A percentile compares a stretch with the other conserved stretches of the same genome.
These are phyloP conservation scores for Diachrysia chrysitis DNA, from an alignment of 2,888 invertebrate genomes.

Conservation along the genomic window DNA sequence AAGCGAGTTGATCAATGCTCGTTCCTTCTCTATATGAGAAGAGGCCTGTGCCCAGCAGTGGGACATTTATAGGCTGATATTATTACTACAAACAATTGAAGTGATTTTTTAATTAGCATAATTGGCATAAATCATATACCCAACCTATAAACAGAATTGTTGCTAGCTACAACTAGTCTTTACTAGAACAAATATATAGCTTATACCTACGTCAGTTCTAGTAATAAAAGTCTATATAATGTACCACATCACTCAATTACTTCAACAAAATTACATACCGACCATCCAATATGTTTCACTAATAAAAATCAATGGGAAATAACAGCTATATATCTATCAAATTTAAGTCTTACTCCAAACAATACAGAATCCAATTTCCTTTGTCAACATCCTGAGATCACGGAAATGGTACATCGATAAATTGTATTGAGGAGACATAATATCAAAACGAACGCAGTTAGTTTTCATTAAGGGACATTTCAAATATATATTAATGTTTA, in stretches of 20 bases:
- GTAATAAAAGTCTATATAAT: no score
- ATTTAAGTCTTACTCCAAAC: neutral
- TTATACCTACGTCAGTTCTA: neutral
- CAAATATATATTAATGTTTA: constrained; percentile 38
- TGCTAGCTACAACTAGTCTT: no score
- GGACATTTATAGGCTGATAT: no score
- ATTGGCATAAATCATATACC: no score
- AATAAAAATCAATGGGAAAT: constrained; percentile 9
- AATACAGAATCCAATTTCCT: constrained; percentile 13
- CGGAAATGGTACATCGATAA: constrained; percentile 30
- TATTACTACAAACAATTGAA: no score
- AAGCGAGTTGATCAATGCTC: no score
- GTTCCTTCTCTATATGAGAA: no score
- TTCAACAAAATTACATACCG: constrained; percentile 6
- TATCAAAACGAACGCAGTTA: constrained; percentile 39
- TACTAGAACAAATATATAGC: no score
- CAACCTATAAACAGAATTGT: no score
- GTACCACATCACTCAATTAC: constrained; percentile 5
- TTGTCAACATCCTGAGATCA: neutral
- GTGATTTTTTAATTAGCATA: no score
- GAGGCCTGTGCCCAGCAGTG: no score
- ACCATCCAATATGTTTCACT: constrained; percentile 6
- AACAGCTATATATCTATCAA: neutral
- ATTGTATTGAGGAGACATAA: constrained; percentile 39
- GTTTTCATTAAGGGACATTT: constrained; percentile 48